Evolutionary conservation across 1,140 invertebrate genomes (phyloP).

Genomic region (Acromyrmex echinatior): DNA sequence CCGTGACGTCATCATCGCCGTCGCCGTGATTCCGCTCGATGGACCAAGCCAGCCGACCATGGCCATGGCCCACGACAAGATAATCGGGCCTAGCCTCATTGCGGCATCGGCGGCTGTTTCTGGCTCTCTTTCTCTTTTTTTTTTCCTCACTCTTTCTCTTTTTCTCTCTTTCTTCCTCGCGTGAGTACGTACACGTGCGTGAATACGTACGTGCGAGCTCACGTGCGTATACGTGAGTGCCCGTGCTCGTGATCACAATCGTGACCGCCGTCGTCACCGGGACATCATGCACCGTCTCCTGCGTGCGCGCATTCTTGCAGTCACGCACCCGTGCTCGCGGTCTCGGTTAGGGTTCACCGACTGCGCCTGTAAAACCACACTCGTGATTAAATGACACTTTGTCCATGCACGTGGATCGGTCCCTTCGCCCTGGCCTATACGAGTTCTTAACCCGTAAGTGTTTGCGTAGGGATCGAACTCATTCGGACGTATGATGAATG

Average conservation of each 20-base stretch:
- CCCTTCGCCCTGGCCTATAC: no score
- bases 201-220: slow-evolving; percentile 12
- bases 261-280: slow-evolving; percentile 64
- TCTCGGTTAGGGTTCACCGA: slow-evolving; percentile 44
- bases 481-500: no score
- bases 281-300: slow-evolving; percentile 72
- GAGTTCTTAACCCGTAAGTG: not conserved
- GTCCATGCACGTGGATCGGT: not conserved
- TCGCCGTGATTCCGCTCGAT: slow-evolving; percentile 26
- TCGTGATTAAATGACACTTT: slow-evolving; percentile 18
- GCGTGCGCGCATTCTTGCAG: slow-evolving; percentile 75
- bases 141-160: not conserved
- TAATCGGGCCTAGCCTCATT: slow-evolving; percentile 84
- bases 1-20: slow-evolving; percentile 52
- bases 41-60: slow-evolving; percentile 74
- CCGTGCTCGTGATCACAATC: slow-evolving; percentile 14
- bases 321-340: slow-evolving; percentile 53
- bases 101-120: slow-evolving; percentile 60
- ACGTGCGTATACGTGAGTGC: not conserved
- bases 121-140: not conserved
- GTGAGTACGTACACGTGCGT: slow-evolving; percentile 1
- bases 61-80: slow-evolving; percentile 81
- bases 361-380: slow-evolving; percentile 64
- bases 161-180: not conserved
- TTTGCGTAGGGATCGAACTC: no score